Evolutionary conservation across 2,797 vertebrate genomes (phyloP).

Genomic region (Lacerta bilineata): DNA sequence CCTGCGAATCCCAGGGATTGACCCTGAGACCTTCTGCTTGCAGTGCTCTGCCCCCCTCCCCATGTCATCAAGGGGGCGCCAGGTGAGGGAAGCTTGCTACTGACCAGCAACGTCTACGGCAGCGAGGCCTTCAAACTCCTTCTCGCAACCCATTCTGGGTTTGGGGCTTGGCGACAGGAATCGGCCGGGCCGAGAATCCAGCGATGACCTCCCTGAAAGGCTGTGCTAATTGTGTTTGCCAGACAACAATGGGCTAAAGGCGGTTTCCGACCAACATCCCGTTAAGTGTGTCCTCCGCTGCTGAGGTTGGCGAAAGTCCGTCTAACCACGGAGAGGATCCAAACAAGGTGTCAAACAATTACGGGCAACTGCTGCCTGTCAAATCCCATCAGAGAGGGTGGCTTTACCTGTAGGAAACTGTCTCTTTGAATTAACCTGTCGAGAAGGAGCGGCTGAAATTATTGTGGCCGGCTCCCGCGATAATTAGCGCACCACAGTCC

Average conservation of each 20-base stretch:
- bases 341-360: conserved; percentile 71
- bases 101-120: not conserved
- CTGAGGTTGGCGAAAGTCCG: conserved; percentile 24
- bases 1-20: too few relatives aligned
- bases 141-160: too few relatives aligned
- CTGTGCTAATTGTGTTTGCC: conserved; percentile 53
- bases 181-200: accelerated
- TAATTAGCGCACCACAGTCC: too few relatives aligned
- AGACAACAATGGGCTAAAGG: not conserved
- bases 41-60: too few relatives aligned
- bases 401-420: not conserved
- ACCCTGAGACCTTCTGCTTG: too few relatives aligned
- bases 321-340: conserved; percentile 67
- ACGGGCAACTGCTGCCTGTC: conserved; percentile 66
- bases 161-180: not conserved
- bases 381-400: conserved; percentile 57
- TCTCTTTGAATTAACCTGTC: not conserved
- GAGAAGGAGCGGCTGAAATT: not conserved
- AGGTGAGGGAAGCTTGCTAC: too few relatives aligned
- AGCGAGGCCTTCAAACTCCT: not conserved
- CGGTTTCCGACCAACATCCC: conserved; percentile 1
- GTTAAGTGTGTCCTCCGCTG: conserved; percentile 50
- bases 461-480: too few relatives aligned
- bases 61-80: too few relatives aligned
- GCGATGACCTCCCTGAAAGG: not conserved